Evolutionary conservation across 35 echinoderm and acorn worm species (phyloP).

Genomic region (Apostichopus japonicus): DNA sequence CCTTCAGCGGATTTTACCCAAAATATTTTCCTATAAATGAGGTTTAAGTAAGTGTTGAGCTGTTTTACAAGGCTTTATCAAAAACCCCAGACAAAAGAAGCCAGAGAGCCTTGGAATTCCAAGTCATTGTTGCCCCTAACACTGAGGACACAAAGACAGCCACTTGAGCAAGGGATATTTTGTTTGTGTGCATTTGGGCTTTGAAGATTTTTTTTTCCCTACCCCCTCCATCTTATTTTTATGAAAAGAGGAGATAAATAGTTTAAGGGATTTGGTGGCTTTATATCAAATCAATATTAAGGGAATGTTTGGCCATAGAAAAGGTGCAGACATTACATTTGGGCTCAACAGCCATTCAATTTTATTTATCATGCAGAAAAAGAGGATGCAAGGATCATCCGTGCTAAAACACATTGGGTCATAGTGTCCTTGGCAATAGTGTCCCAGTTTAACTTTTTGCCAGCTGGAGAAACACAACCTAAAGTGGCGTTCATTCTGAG

Average conservation of each 20-base stretch:
- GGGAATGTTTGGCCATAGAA: constrained; percentile 36
- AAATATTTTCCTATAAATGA: constrained; percentile 52
- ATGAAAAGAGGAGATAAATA: constrained; percentile 35
- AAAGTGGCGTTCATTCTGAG: too few relatives aligned
- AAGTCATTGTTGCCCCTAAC: not conserved
- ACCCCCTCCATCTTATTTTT: too few relatives aligned
- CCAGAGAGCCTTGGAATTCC: constrained; percentile 31
- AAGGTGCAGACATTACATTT: constrained; percentile 38
- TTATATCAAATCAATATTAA: constrained; percentile 50
- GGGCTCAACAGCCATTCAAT: constrained; percentile 25
- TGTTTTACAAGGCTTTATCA: constrained; percentile 38
- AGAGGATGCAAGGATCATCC: not conserved
- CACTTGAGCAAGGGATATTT: constrained; percentile 16
- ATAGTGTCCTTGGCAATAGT: not conserved
- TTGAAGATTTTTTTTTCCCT: not conserved
- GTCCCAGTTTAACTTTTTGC: not conserved
- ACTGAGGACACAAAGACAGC: constrained; percentile 21
- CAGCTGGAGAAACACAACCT: too few relatives aligned
- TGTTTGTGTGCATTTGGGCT: constrained; percentile 37
- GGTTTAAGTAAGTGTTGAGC: constrained; percentile 5
- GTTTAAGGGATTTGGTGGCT: constrained; percentile 35
- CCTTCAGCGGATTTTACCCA: constrained; percentile 35
- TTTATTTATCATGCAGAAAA: constrained; percentile 33
- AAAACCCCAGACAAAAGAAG: constrained; percentile 25
- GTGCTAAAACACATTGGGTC: not conserved